Evolutionary conservation across 2,113 vertebrate genomes (phyloP), one percentile per base, ranked within the genome.

Genomic region (Channa maculata): DNA sequence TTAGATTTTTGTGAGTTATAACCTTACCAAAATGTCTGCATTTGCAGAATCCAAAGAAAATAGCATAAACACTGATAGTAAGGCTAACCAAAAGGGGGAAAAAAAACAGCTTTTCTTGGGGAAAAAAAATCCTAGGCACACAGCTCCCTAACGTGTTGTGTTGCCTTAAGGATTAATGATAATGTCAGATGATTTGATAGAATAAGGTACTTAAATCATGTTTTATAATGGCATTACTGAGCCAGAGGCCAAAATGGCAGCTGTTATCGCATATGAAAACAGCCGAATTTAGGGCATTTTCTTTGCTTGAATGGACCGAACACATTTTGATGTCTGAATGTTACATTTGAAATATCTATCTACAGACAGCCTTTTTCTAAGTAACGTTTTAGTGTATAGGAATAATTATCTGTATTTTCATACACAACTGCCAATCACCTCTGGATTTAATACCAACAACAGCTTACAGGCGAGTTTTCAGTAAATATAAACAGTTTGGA

Each of bases 101-200:
- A 1, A 2, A 34, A 41, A 38, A 14, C 9, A 14, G 13, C 5
- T 15, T 75, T 58, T 52, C 54, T 15, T 46, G 0, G 4, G 12
- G 58, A 57, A 53, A 14, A 14, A 6, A 68, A 41, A 24, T 3
- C 0, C 45, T 12, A 9, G 7, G 37, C 38, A 43, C 46, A 53
- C 46, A 11, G 10, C 33, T 55, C 8, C 12, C 12, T 3, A 2
- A 45, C 11, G 45, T 44, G 41, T 50, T 44, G 7, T 55, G 46
- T 41, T 12, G 49, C 24, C 15, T 65, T 61, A 38, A 49, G 68
- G 15, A 64, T 69, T 14, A 38, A 37, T 52, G 4, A 55, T 57
- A 15, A 51, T 51, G 51, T 39, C 11, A n/a, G 34, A 55, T 50
- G 4, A 50, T 62, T 39, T 62, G 12, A 50, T 55, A 41, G 14